A percentile compares a stretch with the other conserved stretches of the same genome.
Conservation (phyloP, 1,140 invertebrate genomes). For the Chionoecetes opilio region DNA sequence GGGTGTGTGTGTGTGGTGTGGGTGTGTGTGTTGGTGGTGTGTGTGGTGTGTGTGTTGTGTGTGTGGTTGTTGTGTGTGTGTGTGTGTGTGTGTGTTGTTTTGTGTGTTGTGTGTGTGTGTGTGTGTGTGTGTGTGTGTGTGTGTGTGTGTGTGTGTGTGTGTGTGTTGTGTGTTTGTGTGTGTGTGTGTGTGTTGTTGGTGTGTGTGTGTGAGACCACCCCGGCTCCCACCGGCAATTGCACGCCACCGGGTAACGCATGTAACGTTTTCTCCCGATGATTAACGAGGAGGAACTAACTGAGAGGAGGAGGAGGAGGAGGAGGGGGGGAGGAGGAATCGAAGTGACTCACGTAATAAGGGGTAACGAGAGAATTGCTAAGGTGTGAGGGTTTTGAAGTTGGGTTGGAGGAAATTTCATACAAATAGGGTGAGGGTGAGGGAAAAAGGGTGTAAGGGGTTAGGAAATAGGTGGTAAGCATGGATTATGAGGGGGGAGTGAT, state of each 20-base stretch:
- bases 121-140: too few species aligned
- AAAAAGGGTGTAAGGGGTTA: not conserved
- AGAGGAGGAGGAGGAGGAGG: too few species aligned
- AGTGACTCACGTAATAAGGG: too few species aligned
- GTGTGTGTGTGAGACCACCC: not conserved
- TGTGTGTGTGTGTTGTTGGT: constrained; percentile 29
- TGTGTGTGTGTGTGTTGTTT: constrained; percentile 16
- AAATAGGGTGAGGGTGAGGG: constrained; percentile 9
- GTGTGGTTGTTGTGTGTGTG: constrained; percentile 7
- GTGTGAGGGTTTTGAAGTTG: too few species aligned
- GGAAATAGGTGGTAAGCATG: not conserved
- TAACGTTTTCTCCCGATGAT: too few species aligned
- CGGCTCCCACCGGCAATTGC: not conserved
- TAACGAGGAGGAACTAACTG: too few species aligned
- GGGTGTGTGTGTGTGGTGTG: constrained; percentile 16
- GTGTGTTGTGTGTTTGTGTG: constrained; percentile 6
- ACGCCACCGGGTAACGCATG: not conserved
- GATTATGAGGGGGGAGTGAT: not conserved
- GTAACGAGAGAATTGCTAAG: not conserved
- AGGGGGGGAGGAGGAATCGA: too few species aligned
- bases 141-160: too few species aligned
- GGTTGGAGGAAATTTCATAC: too few species aligned
- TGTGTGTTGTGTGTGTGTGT: too few species aligned
- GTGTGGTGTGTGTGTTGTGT: not conserved
- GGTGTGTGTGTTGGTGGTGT: constrained; percentile 11